Evolutionary conservation across 2,797 vertebrate species (phyloP).

Genomic region (Clarias fuscus): DNA sequence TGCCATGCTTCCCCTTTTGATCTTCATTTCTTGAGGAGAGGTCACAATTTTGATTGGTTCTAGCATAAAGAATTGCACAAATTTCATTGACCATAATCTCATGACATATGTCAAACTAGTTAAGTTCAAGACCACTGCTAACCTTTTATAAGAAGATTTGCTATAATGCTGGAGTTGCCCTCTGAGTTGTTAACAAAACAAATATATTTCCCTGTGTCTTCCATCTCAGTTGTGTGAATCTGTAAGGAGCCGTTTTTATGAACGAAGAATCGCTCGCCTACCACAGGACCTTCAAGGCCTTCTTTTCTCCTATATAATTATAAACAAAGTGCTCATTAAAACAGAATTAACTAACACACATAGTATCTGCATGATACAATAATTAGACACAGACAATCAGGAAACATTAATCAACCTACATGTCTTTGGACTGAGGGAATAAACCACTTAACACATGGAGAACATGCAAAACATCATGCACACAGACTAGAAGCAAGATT

Average conservation of each 20-base stretch:
- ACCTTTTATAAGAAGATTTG: constrained; percentile 86
- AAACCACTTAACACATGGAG: too few relatives aligned
- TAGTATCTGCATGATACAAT: too few relatives aligned
- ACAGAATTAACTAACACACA: too few relatives aligned
- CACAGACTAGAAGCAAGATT: too few relatives aligned
- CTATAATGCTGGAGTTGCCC: constrained; percentile 76
- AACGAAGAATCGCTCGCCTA: constrained; percentile 63
- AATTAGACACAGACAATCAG: too few relatives aligned
- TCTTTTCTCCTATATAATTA: constrained; percentile 50
- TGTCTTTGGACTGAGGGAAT: too few relatives aligned
- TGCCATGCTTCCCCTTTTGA: constrained; percentile 74
- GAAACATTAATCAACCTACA: too few relatives aligned
- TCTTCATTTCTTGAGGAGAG: constrained; percentile 74
- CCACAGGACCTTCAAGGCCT: constrained; percentile 58
- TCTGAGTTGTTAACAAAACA: constrained; percentile 82
- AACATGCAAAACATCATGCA: too few relatives aligned
- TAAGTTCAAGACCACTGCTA: constrained; percentile 17
- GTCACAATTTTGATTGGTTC: constrained; percentile 82
- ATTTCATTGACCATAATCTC: constrained; percentile 7
- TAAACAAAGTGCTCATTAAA: too few relatives aligned
- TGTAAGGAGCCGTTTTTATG: constrained; percentile 81
- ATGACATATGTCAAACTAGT: not conserved
- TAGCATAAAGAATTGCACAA: constrained; percentile 54
- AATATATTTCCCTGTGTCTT: constrained; percentile 82
- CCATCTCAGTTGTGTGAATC: constrained; percentile 73